A percentile compares a stretch with the other conserved stretches of the same genome.
phyloP scores from a whole-genome alignment of 2,113 vertebrate genomes.

The Zosterops hypoxanthus region DNA sequence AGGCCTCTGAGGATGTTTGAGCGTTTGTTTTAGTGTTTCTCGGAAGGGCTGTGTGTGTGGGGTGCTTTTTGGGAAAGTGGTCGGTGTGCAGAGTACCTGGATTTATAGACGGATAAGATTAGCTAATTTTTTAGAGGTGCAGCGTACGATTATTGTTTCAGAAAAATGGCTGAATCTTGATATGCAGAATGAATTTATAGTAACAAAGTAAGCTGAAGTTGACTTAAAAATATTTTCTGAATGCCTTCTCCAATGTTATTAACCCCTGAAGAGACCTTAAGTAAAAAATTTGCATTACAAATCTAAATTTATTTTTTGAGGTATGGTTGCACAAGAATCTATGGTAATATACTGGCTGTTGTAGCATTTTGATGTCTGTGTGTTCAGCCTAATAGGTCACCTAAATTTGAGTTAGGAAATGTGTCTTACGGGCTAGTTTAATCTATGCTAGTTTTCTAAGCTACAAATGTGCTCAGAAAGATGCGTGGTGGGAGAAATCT shows the following conservation, averaged over 20 bases:
- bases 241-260: slow-evolving; percentile 11
- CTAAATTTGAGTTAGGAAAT: slow-evolving; percentile 7
- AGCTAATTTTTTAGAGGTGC: slow-evolving; percentile 32
- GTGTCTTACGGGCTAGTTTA: not conserved
- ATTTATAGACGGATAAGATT: not conserved
- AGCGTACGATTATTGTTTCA: slow-evolving; percentile 44
- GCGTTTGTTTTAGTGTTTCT: slow-evolving; percentile 65
- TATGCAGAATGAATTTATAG: slow-evolving; percentile 45
- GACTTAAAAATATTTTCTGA: slow-evolving; percentile 44
- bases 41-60: slow-evolving; percentile 47
- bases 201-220: slow-evolving; percentile 52
- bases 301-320: slow-evolving; percentile 37
- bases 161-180: slow-evolving; percentile 70
- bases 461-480: slow-evolving; percentile 21
- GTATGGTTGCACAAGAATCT: slow-evolving; percentile 3
- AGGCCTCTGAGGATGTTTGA: slow-evolving; percentile 76
- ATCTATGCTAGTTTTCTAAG: slow-evolving; percentile 14
- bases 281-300: slow-evolving; percentile 63
- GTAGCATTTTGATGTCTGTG: slow-evolving; percentile 7
- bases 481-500: slow-evolving; percentile 3
- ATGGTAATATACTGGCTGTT: not conserved
- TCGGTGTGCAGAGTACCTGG: slow-evolving; percentile 60
- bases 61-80: slow-evolving; percentile 54
- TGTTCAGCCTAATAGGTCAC: not conserved
- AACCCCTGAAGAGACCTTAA: slow-evolving; percentile 54